Base-by-base conservation (phyloP, 2,113 vertebrate species). In the Oplegnathus fasciatus region DNA sequence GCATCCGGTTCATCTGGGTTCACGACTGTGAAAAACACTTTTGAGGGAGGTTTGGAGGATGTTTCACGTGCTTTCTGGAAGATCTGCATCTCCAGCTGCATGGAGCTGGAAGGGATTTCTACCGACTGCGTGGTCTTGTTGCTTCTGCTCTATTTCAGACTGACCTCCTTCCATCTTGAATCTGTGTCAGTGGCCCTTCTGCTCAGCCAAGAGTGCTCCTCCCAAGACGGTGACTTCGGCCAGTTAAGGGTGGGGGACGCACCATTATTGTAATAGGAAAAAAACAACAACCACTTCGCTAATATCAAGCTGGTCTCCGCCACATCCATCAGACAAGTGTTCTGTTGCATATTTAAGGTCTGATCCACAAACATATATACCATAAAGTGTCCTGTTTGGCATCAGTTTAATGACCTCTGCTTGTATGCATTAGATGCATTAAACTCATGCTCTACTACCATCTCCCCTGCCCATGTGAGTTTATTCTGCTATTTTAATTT, bases 141-240 rank as follows among this genome's bases (percentile, higher is more conserved):
- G 88, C 89, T 95, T 95, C 94, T 95, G 93, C 93, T 94, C 92
- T 86, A 93, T 75, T 94, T 95, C 91, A 91, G 68, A 78, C 87
- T 92, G 90, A 93, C 93, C 89, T 92, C 75, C 86, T 93, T 93
- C 91, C 74, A 79, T 80, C 78, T 84, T 78, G 64, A 86, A 91
- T 92, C 52, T 90, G 83, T 91, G 92, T 92, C 91, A 94, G 82
- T 80, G 75, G 68, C 8, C 86, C 85, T 73, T 89, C 52, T 86
- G 82, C 80, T 86, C 79, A 70, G 78, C 76, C 55, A 54, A 69
- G 37, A 80, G 32, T 40, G 64, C 79, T 83, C 78, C 75, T 61
- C 61, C 62, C 67, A 77, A 60, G 7, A n/a, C 52, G 17, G 48
- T 58, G 79, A 73, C 83, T 82, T 67, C 11, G 26, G 40, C 70